Base-by-base conservation (phyloP, 2,888 invertebrate genomes). In the Aphidoletes aphidimyza region DNA sequence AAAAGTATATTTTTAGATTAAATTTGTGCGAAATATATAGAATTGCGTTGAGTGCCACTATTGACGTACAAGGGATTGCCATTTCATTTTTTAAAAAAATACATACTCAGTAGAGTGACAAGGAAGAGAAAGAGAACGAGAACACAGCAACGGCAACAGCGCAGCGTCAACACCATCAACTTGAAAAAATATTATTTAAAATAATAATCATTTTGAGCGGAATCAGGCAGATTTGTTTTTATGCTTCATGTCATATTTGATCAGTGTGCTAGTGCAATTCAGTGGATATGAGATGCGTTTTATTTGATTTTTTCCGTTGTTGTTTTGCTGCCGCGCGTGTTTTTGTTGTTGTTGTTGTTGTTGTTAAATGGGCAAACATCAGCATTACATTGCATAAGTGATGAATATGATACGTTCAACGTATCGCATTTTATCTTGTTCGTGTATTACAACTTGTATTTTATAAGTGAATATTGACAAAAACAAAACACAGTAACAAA, bases 1-100 rank as follows among this genome's bases (percentile, higher is more conserved):
- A 3, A 54, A 69, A 26, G 30, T 69, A n/a, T 69, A 69, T 69
- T 69, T 69, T 69, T 69, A 69, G 69, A 69, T 69, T 30, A 30
- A 54, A 17, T 8, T 2, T 69, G 69, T 30, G 69, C 69, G 34
- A 3, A 69, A 69, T 11, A 69, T 69, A 69, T 69, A 30, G 69
- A 69, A 69, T 69, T 6, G 69, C 69, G 69, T 30, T 69, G 69
- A 69, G 69, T 69, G 69, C 69, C 69, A 69, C 30, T 69, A 69
- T 69, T 69, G 69, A 69, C 69, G 69, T 69, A 69, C 9, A 69
- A 69, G 69, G 69, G 17, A 69, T 69, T n/a, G 69, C 69, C 1
- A 14, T 69, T 69, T 69, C 69, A 30, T 69, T 14, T 22, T 3
- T 22, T 5, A 54, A 54, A n/a, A 47, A 2, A 47, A 47, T 19